These are phyloP conservation scores for Trichogramma dendrolimi DNA, from an alignment of 2,888 invertebrate species.

Conservation along the genomic window DNA sequence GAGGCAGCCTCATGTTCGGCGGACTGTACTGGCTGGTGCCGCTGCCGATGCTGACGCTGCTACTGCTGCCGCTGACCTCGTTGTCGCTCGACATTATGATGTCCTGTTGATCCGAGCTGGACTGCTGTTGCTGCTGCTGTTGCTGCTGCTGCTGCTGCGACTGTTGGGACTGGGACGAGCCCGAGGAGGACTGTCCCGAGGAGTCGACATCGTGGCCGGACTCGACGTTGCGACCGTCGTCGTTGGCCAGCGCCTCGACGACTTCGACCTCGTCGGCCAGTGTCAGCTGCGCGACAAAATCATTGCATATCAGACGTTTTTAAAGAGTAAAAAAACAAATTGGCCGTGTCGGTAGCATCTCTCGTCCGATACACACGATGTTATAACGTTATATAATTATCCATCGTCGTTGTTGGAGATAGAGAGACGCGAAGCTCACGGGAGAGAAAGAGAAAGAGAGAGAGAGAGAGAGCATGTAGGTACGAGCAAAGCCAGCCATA, in stretches of 20 bases:
- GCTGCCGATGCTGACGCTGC: neutral
- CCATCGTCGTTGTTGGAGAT: neutral
- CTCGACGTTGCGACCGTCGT: slow-evolving; percentile 55
- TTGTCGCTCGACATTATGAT: neutral
- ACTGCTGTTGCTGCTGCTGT: slow-evolving; percentile 20
- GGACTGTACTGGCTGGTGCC: slow-evolving; percentile 7
- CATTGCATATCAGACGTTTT: neutral
- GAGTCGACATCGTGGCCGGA: slow-evolving; percentile 36
- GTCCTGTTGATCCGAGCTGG: slow-evolving; percentile 4
- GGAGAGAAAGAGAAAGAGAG: neutral
- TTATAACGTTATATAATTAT: no score
- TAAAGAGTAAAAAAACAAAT: no score
- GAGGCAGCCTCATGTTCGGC: slow-evolving; percentile 14
- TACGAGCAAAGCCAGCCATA: neutral
- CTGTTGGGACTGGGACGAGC: slow-evolving; percentile 62
- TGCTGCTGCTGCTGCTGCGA: slow-evolving; percentile 15
- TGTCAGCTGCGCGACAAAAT: slow-evolving; percentile 38
- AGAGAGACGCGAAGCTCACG: neutral
- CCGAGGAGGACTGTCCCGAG: slow-evolving; percentile 70
- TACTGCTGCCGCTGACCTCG: neutral
- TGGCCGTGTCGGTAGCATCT: no score
- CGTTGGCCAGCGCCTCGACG: slow-evolving; percentile 59
- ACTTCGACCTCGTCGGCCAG: slow-evolving; percentile 62
- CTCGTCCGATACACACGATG: no score
- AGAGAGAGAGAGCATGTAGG: neutral